A percentile compares a stretch with the other conserved stretches of the same genome.
Evolutionary conservation across 2,113 vertebrate species (phyloP).

Genomic region (Melanotaenia duboulayi): DNA sequence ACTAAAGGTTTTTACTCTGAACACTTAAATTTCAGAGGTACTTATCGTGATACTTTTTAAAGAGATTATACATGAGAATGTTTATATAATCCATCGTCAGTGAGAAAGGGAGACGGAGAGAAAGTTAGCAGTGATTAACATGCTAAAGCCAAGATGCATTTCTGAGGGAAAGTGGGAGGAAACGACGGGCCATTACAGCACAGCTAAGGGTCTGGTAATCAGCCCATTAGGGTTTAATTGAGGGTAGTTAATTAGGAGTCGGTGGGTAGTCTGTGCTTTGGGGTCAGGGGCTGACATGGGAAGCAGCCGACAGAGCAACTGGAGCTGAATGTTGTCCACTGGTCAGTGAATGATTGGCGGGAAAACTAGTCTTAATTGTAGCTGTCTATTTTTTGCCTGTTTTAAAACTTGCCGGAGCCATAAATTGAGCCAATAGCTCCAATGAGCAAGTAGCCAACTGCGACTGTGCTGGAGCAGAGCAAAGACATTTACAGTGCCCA

Average conservation of each 20-base stretch:
- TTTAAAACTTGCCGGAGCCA: slow-evolving; percentile 53
- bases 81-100: background rate
- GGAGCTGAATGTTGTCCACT: slow-evolving; percentile 73
- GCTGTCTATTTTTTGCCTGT: slow-evolving; percentile 63
- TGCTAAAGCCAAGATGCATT: slow-evolving; percentile 68
- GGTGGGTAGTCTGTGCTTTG: slow-evolving; percentile 63
- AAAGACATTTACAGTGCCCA: slow-evolving; percentile 68
- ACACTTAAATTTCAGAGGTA: background rate
- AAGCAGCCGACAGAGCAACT: slow-evolving; percentile 76
- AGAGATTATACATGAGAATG: background rate
- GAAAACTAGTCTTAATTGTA: slow-evolving; percentile 77
- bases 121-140: slow-evolving; percentile 68
- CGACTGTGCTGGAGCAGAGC: slow-evolving; percentile 38
- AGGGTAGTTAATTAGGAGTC: slow-evolving; percentile 82
- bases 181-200: slow-evolving; percentile 77
- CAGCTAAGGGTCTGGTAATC: slow-evolving; percentile 80
- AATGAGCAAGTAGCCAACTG: slow-evolving; percentile 31
- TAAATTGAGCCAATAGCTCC: slow-evolving; percentile 59
- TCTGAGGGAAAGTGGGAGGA: slow-evolving; percentile 74
- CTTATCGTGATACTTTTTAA: background rate
- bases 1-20: no score
- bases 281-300: slow-evolving; percentile 63
- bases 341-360: slow-evolving; percentile 76
- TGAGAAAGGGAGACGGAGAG: background rate
- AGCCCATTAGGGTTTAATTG: slow-evolving; percentile 84